Evolutionary conservation across 2,113 vertebrate genomes (phyloP).

Genomic region (Pogonocichla stellata): DNA sequence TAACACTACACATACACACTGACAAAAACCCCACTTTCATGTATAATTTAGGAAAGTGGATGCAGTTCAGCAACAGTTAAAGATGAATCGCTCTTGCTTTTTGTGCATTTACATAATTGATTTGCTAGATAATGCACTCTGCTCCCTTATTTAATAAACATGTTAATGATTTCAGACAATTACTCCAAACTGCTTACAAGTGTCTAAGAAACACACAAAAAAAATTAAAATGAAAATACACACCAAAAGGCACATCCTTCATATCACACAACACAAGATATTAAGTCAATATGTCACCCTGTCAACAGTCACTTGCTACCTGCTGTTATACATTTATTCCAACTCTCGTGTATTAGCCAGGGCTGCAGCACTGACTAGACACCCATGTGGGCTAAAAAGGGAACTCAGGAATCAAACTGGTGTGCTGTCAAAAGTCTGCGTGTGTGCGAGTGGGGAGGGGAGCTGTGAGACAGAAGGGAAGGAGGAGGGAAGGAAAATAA

Average conservation of each 20-base stretch:
- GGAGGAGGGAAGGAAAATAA: constrained; percentile 62
- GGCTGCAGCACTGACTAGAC: constrained; percentile 69
- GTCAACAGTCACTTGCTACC: constrained; percentile 81
- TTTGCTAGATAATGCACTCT: constrained; percentile 80
- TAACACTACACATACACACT: not conserved
- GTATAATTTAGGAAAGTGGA: constrained; percentile 71
- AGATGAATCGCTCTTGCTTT: constrained; percentile 73
- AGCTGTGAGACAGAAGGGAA: constrained; percentile 69
- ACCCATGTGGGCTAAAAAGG: constrained; percentile 68
- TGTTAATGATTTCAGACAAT: constrained; percentile 83
- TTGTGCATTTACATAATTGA: constrained; percentile 83
- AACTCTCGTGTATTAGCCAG: constrained; percentile 69
- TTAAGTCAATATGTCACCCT: constrained; percentile 82
- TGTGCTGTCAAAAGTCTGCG: constrained; percentile 59
- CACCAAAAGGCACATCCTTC: constrained; percentile 81
- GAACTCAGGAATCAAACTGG: constrained; percentile 61
- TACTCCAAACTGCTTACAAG: constrained; percentile 77
- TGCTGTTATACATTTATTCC: constrained; percentile 80
- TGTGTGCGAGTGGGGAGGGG: not conserved
- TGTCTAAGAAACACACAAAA: constrained; percentile 67
- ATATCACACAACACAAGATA: constrained; percentile 76
- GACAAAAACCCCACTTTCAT: constrained; percentile 49
- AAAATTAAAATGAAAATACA: constrained; percentile 73
- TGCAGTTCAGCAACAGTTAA: constrained; percentile 75
- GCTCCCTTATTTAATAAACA: constrained; percentile 84